Evolutionary conservation across 2,113 vertebrate genomes (phyloP).

Genomic region (Machaerirhynchus nigripectus): DNA sequence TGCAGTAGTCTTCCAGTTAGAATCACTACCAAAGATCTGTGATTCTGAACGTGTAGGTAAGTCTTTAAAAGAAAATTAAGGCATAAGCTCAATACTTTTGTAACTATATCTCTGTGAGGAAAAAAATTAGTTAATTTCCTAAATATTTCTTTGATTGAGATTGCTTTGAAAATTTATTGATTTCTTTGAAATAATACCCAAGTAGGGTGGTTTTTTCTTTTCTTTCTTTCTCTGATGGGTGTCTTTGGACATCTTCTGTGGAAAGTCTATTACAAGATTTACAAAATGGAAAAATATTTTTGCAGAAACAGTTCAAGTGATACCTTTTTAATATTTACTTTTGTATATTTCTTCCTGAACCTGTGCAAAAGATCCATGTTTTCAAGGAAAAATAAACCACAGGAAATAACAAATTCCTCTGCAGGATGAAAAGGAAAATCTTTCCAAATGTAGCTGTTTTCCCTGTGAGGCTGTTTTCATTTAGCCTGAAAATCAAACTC

Average conservation of each 20-base stretch:
- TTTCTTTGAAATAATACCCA: not conserved
- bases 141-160: not conserved
- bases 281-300: not conserved
- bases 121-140: accelerated
- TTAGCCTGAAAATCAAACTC: not conserved
- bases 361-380: not conserved
- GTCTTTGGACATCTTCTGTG: not conserved
- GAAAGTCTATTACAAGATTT: not conserved
- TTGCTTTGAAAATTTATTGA: not conserved
- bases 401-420: not conserved
- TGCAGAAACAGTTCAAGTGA: not conserved
- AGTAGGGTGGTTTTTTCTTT: accelerated
- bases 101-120: not conserved
- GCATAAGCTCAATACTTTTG: not conserved
- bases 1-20: not conserved
- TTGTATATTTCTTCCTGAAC: not conserved
- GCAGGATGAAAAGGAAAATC: not conserved
- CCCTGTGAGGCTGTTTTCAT: not conserved
- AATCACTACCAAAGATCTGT: not conserved
- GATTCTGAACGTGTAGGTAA: not conserved
- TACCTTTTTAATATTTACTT: not conserved
- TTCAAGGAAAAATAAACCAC: not conserved
- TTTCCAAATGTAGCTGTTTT: not conserved
- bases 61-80: not conserved
- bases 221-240: not conserved